A percentile compares a stretch with the other conserved stretches of the same genome.
Evolutionary conservation across 2,888 invertebrate species (phyloP).

Genomic region (Ditula angustiorana): DNA sequence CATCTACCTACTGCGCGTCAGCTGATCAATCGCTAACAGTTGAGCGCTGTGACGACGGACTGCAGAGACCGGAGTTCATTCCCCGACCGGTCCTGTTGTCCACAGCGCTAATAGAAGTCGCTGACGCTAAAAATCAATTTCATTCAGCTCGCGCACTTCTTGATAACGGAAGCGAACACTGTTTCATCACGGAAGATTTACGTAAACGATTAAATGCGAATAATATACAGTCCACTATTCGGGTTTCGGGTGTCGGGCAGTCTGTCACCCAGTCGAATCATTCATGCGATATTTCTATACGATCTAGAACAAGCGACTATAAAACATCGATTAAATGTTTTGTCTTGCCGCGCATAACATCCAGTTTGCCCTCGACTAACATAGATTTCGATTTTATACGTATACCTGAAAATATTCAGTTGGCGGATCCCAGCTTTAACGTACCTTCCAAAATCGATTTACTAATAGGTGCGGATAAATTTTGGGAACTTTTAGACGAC

Average conservation of each 20-base stretch:
- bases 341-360: conserved; percentile 30
- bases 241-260: not conserved
- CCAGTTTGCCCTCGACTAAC: conserved; percentile 27
- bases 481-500: conserved; percentile 39
- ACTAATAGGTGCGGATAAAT: too few species aligned
- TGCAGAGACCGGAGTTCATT: too few species aligned
- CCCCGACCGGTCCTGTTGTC: too few species aligned
- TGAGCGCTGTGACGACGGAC: too few species aligned
- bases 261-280: not conserved
- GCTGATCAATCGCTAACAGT: too few species aligned
- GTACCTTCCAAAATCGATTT: conserved; percentile 28
- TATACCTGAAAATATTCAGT: conserved; percentile 32
- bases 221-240: not conserved
- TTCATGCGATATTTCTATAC: not conserved
- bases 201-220: not conserved
- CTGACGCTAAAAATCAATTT: too few species aligned
- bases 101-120: too few species aligned
- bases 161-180: not conserved
- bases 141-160: not conserved
- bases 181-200: not conserved
- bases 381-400: conserved; percentile 18
- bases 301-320: not conserved
- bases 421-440: conserved; percentile 40
- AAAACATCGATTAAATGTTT: not conserved
- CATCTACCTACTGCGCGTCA: too few species aligned